A percentile compares a stretch with the other conserved stretches of the same genome.
Conservation (phyloP, 2,113 vertebrate genomes). For the Gorsachius goisagi region DNA sequence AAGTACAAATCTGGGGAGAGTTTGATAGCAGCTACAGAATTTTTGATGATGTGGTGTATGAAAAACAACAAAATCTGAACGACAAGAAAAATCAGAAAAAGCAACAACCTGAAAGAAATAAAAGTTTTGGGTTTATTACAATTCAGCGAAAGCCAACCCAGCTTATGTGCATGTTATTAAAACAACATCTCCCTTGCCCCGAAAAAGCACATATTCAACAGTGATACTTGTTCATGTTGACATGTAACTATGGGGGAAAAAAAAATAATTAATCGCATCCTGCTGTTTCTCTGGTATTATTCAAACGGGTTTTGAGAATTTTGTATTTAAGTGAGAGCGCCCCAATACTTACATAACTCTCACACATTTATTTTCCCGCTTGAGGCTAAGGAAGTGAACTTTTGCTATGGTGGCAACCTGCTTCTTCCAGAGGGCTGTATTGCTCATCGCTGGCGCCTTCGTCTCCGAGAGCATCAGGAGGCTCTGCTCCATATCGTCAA, state of each 20-base stretch:
- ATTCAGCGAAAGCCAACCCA: background rate
- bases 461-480: slow-evolving; percentile 85
- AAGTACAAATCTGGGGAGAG: slow-evolving; percentile 89
- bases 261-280: background rate
- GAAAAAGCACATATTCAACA: accelerated
- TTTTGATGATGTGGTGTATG: slow-evolving; percentile 88
- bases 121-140: background rate
- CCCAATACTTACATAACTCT: slow-evolving; percentile 74
- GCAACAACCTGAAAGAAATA: slow-evolving; percentile 79
- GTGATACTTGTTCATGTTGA: background rate
- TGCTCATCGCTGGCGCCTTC: slow-evolving; percentile 69
- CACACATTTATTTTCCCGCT: slow-evolving; percentile 85
- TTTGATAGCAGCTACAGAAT: slow-evolving; percentile 79
- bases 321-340: accelerated
- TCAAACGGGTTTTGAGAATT: background rate
- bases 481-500: slow-evolving; percentile 87
- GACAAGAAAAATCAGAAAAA: slow-evolving; percentile 87
- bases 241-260: background rate
- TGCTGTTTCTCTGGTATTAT: background rate
- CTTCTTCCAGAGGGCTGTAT: slow-evolving; percentile 87
- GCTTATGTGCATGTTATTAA: background rate
- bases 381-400: slow-evolving; percentile 89
- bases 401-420: slow-evolving; percentile 86
- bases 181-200: background rate
- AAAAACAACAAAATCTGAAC: slow-evolving; percentile 86